Evolutionary conservation across 2,113 vertebrate species (phyloP).

Genomic region (Plotosus lineatus): DNA sequence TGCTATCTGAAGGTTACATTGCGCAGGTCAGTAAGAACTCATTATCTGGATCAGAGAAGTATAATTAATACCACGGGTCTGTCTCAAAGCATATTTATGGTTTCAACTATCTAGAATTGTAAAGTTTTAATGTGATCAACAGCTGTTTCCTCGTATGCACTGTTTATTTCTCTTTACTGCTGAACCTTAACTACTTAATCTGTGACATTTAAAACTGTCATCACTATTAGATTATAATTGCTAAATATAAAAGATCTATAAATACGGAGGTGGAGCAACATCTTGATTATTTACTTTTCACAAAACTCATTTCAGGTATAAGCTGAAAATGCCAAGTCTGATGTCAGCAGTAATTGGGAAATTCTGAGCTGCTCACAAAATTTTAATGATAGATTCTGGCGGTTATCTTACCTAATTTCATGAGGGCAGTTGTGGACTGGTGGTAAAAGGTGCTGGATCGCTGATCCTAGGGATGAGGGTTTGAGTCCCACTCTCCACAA

Average conservation of each 20-base stretch:
- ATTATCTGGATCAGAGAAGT: background rate
- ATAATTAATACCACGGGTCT: background rate
- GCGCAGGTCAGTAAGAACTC: background rate
- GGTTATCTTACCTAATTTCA: too few species aligned
- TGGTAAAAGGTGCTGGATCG: too few species aligned
- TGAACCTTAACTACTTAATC: background rate
- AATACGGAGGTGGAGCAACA: background rate
- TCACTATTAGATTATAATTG: background rate
- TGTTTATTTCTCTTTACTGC: background rate
- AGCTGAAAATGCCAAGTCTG: background rate
- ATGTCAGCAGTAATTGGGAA: background rate
- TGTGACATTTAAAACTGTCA: background rate
- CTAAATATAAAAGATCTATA: background rate
- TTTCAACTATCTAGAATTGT: background rate
- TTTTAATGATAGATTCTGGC: background rate
- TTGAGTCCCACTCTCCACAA: too few species aligned
- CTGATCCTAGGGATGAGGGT: too few species aligned
- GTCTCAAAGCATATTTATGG: slow-evolving; percentile 1
- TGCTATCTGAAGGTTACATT: background rate
- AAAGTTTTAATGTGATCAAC: background rate
- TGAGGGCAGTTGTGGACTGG: too few species aligned
- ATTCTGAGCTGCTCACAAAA: background rate
- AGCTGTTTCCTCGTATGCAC: background rate
- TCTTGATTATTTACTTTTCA: too few species aligned
- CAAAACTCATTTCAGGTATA: background rate